phyloP scores from a whole-genome alignment of 1,140 invertebrate genomes.

The Micrasema longulum region DNA sequence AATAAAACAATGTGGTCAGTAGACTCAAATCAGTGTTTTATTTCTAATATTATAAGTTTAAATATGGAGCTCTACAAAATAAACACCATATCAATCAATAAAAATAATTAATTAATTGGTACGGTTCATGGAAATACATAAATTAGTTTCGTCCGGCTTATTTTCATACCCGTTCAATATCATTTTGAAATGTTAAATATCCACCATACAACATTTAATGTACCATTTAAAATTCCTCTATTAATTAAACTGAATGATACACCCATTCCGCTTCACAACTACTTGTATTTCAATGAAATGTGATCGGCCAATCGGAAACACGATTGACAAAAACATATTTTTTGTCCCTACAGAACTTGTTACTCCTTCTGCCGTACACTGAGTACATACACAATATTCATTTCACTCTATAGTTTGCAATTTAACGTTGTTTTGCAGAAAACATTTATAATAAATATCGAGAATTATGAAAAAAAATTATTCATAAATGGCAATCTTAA shows the following conservation, averaged over 20 bases:
- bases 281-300: slow-evolving; percentile 35
- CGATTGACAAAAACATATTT: slow-evolving; percentile 48
- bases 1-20: no score
- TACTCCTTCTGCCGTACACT: slow-evolving; percentile 1
- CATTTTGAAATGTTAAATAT: slow-evolving; percentile 29
- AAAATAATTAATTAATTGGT: no score
- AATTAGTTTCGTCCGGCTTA: not conserved
- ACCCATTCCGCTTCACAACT: slow-evolving; percentile 30
- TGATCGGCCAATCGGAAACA: slow-evolving; percentile 46
- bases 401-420: slow-evolving; percentile 35
- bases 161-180: slow-evolving; percentile 17
- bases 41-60: no score
- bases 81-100: no score
- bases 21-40: no score
- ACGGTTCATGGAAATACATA: no score
- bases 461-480: no score
- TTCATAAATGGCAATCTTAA: no score
- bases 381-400: slow-evolving; percentile 13
- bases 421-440: no score
- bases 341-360: slow-evolving; percentile 33
- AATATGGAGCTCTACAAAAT: no score
- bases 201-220: slow-evolving; percentile 8
- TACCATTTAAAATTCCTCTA: slow-evolving; percentile 25
- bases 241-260: slow-evolving; percentile 40
- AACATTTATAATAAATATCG: no score